These are phyloP conservation scores for Armadillidium nasatum DNA, from an alignment of 1,140 invertebrate species.

Conservation along the genomic window DNA sequence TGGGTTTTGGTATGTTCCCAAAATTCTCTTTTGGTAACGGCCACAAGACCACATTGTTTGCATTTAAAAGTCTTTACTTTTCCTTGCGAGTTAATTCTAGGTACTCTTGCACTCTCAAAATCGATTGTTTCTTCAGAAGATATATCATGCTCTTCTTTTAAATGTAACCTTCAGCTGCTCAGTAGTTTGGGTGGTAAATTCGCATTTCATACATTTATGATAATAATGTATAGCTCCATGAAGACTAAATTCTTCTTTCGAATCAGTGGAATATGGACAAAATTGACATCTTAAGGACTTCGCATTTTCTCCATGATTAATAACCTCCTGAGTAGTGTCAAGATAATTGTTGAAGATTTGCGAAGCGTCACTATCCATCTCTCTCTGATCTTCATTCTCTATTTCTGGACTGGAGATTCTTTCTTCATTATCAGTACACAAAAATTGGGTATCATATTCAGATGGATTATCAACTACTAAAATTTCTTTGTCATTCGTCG, in stretches of 20 bases:
- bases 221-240: constrained; percentile 57
- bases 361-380: constrained; percentile 38
- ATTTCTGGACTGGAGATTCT: constrained; percentile 27
- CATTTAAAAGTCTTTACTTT: constrained; percentile 85
- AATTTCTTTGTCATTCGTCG: too few relatives aligned
- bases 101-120: constrained; percentile 61
- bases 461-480: neutral
- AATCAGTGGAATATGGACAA: constrained; percentile 50
- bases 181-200: constrained; percentile 58
- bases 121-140: constrained; percentile 56
- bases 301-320: constrained; percentile 22
- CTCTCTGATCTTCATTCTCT: neutral
- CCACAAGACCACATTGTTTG: constrained; percentile 81
- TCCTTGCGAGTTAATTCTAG: constrained; percentile 60
- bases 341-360: constrained; percentile 45
- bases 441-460: neutral
- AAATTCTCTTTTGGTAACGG: constrained; percentile 82
- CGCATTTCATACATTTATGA: constrained; percentile 53
- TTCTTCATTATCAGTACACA: neutral
- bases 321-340: constrained; percentile 28
- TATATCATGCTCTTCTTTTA: constrained; percentile 51
- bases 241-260: constrained; percentile 53
- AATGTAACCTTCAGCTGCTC: constrained; percentile 58
- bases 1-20: constrained; percentile 88
- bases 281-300: constrained; percentile 48